Conservation (phyloP, 2,888 invertebrate species). For the Pantelozetes paolii region DNA sequence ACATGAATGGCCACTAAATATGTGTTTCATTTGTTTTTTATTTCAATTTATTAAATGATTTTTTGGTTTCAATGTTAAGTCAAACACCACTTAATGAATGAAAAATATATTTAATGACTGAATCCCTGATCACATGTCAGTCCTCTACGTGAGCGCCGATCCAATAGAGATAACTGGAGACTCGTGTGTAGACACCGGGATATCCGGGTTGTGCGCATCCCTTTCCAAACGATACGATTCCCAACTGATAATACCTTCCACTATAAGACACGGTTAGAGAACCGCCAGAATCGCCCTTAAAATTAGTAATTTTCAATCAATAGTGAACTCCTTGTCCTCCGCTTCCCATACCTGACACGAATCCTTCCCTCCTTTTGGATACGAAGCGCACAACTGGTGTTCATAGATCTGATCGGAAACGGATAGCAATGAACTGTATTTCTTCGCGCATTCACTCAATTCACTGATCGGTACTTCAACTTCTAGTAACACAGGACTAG, state of each 20-base stretch:
- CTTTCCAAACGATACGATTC: constrained; percentile 64
- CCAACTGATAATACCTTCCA: constrained; percentile 51
- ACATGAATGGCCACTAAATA: too few relatives aligned
- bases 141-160: constrained; percentile 24
- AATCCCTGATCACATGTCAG: neutral
- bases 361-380: constrained; percentile 35
- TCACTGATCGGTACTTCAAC: constrained; percentile 34
- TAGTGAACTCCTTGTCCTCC: neutral
- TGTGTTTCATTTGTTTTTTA: too few relatives aligned
- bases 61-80: too few relatives aligned
- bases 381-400: constrained; percentile 31
- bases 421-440: constrained; percentile 19
- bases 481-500: constrained; percentile 23
- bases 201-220: constrained; percentile 60
- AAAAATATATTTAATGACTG: neutral
- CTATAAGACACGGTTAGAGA: constrained; percentile 57
- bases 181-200: constrained; percentile 67
- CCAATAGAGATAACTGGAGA: constrained; percentile 8
- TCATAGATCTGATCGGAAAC: constrained; percentile 31
- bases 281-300: constrained; percentile 69
- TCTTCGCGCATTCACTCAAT: constrained; percentile 10
- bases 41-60: too few relatives aligned
- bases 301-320: neutral
- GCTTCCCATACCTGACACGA: constrained; percentile 38
- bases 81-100: neutral